Base-by-base conservation (phyloP, 2,888 invertebrate genomes). In the Dryocosmus kuriphilus region DNA sequence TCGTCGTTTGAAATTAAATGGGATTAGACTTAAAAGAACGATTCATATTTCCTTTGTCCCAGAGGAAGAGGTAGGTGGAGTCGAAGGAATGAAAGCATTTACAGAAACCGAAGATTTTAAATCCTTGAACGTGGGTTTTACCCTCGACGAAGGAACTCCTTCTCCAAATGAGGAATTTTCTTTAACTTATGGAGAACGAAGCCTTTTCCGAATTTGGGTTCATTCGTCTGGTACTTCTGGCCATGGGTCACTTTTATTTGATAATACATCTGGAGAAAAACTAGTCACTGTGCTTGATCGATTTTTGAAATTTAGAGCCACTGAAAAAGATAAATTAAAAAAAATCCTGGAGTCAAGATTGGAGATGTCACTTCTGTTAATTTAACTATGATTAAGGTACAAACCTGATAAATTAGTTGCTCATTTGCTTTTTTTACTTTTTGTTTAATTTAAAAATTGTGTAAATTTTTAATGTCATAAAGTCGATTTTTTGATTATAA, bases 331-430 rank as follows among this genome's bases (percentile, higher is more conserved):
- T 60, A 94, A 94, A 84, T 86, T 94, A 9, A 92, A 92, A 92
- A 92, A 16, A 88, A 94, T 80, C 89, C 92, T 0, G 90, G 91
- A 19, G 83, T 94, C 16, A 91, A 91, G 41, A 90, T 95, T 30
- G 97, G 97, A 3, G 95, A 96, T 88, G 95, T 97, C 0, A 95
- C 95, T 0, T 94, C 96, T 0, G 92, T 96, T 0, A 97, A 97
- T 90, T 91, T 97, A 57, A 97, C 96, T 0, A 91, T 92, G 86
- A 77, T 94, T 61, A 86, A 91, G 91, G 94, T 93, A 89, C 77
- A 63, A 75, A 16, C 7, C 19, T 73, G 9, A 41, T 73, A 55
- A 61, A 62, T 22, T 81, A 55, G n/a, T n/a, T 41, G 3, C 41
- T 16, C 41, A 16, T 5, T 41, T 41, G 16, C 16, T 16, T 41